Percentiles rank a stretch among this genome's conserved stretches.
These are phyloP conservation scores for Papilio demoleus DNA, from an alignment of 2,888 invertebrate genomes.

Conservation along the genomic window DNA sequence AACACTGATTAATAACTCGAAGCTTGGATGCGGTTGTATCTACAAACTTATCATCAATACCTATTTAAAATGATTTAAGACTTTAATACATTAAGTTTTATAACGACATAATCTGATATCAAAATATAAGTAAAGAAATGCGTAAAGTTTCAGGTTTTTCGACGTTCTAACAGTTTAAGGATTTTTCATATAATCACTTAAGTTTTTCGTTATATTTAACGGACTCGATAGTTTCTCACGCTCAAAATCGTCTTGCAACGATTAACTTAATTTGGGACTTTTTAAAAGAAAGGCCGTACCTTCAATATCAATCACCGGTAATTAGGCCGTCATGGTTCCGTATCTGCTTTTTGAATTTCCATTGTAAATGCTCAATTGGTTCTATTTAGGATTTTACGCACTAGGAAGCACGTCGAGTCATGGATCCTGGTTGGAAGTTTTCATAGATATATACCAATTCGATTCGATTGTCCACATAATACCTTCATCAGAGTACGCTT, in stretches of 20 bases:
- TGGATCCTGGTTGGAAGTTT: slow-evolving; percentile 50
- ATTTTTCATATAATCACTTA: not conserved
- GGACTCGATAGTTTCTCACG: slow-evolving; percentile 17
- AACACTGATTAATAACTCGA: slow-evolving; percentile 30
- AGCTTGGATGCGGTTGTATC: no score
- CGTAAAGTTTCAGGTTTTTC: no score
- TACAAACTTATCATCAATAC: not conserved
- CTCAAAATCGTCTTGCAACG: slow-evolving; percentile 1
- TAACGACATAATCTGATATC: not conserved
- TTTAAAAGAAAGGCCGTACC: slow-evolving; percentile 34
- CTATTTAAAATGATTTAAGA: slow-evolving; percentile 11
- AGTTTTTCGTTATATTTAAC: not conserved
- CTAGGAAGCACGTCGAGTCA: slow-evolving; percentile 60
- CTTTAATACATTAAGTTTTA: not conserved
- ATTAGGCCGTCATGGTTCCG: slow-evolving; percentile 48
- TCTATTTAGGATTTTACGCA: slow-evolving; percentile 68
- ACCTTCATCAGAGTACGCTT: slow-evolving; percentile 55
- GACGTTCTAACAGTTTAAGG: not conserved
- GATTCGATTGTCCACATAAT: slow-evolving; percentile 72
- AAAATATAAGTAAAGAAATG: not conserved
- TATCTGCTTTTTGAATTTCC: slow-evolving; percentile 48
- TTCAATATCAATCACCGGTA: slow-evolving; percentile 53
- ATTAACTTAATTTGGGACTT: slow-evolving; percentile 11
- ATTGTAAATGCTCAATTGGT: slow-evolving; percentile 52
- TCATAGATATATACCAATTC: slow-evolving; percentile 73